Evolutionary conservation across 2,797 vertebrate genomes (phyloP), one percentile per base, ranked within the genome.

Genomic region (Diplodus sargus): DNA sequence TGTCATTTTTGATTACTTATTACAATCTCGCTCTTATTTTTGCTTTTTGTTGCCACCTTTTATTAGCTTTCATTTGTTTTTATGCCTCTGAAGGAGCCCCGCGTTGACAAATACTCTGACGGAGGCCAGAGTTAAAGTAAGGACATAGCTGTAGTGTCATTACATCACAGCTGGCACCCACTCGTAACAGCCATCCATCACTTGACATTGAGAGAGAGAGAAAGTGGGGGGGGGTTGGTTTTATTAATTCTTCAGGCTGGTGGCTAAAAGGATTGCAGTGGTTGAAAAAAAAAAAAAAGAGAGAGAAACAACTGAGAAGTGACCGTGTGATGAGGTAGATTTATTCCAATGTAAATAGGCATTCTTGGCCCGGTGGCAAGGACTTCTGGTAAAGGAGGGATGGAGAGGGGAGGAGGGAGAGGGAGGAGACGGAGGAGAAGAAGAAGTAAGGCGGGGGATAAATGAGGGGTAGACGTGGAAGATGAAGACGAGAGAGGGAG

Each of bases 111-210:
- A 88, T 71, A 63, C 62, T 43, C 69, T 65, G 34, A 82, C 43
- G 71, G 70, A 84, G 76, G 70, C 80, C 63, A 43, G 79, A 83
- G 85, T 82, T 79, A 78, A 78, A 84, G 70, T 78, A 67, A 82
- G 82, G 84, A 81, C 84, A 73, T 56, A 69, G 74, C 82, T 80
- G 69, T 78, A 45, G 80, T 79, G 68, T 87, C 86, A 90, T 90
- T 89, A 88, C 86, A 85, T 94, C 89, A 92, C 82, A 92, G 88
- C 85, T 93, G 90, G 91, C 89, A 85, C 58, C 70, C 74, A 74
- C 85, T 87, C 70, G 65, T 30, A 63, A 30, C 57, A 75, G 56
- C 80, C 68, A 86, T 91, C 83, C 74, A 88, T 92, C 89, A 91
- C 86, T 76, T 90, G 85, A 90, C 82, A 82, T 82, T 84, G 87